Evolutionary conservation across 2,113 vertebrate genomes (phyloP), one percentile per base, ranked within the genome.

Genomic region (Hemibagrus wyckioides): DNA sequence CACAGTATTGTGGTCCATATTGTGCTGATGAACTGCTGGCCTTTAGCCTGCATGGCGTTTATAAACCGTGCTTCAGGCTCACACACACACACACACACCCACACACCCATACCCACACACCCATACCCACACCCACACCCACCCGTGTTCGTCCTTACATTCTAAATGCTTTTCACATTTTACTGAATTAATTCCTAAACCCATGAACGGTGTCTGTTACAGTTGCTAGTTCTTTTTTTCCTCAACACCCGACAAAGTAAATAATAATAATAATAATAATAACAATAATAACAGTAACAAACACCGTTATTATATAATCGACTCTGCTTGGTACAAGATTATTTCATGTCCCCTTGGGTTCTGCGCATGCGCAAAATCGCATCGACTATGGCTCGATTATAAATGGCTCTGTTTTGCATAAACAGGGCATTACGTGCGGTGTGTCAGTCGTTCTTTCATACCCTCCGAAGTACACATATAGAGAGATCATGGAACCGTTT

Each of bases 1-100:
- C 93, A 92, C 80, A 84, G 94, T 94, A 93, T 92, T 94, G 93
- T 93, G 93, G 95, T 95, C 94, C 91, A 92, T 93, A 96, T 96
- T 96, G 96, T 97, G 91, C 92, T 59, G 82, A 41, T 44, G 86
- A 94, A 94, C 93, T 93, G 92, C 57, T 85, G 63, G 83, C 54
- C 65, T 81, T 85, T 52, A 57, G 30, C 28, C 9, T 85, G 52
- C 63, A 57, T 30, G 61, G 59, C 4, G 52, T 36, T 83, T 48
- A 41, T 83, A 83, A 9, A 65, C 11, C 36, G 50, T 2, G 41
- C 25, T 76, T 41, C 3, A 39, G 23, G 7, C 65, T 30, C 61
- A 0, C 28, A 67, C 7, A 71, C 7, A 21, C 30, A 7, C 65
- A 69, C 61, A 13, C 11, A 59, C 56, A 25, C 52, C 23, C 2